phyloP scores from a whole-genome alignment of 2,888 invertebrate species.

The Oscheius sp. region DNA sequence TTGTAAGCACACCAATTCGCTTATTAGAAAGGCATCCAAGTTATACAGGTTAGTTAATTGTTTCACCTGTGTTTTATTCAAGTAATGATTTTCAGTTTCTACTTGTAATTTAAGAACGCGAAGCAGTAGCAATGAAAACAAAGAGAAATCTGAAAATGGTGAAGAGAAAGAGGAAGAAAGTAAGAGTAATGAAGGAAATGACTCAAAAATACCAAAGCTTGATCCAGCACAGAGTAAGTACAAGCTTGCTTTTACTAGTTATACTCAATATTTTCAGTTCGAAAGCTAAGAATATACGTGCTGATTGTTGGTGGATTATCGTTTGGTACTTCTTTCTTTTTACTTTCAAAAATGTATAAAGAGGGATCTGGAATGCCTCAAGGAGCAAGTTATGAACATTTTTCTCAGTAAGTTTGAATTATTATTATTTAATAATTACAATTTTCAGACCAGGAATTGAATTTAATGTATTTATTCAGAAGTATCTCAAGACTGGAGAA shows the following conservation, averaged over 20 bases:
- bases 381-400: constrained; percentile 38
- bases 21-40: background rate
- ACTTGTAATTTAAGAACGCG: background rate
- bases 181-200: background rate
- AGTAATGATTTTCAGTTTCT: background rate
- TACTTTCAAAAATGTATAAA: constrained; percentile 45
- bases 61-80: background rate
- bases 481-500: constrained; percentile 52
- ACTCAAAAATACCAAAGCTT: background rate
- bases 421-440: background rate
- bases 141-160: constrained; percentile 2
- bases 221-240: constrained; percentile 20
- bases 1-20: background rate
- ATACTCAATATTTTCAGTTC: constrained; percentile 32
- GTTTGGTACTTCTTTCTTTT: constrained; percentile 44
- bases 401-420: constrained; percentile 31
- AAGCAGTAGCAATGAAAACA: background rate
- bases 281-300: constrained; percentile 48
- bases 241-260: background rate
- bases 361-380: constrained; percentile 39
- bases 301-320: constrained; percentile 45
- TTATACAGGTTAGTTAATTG: background rate
- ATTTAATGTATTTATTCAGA: constrained; percentile 41
- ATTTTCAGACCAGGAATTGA: constrained; percentile 44
- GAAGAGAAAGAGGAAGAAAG: constrained; percentile 7